Evolutionary conservation across 92 coral and sea anemone genomes (phyloP), one percentile per base, ranked within the genome.

Genomic region (Nematostella vectensis): DNA sequence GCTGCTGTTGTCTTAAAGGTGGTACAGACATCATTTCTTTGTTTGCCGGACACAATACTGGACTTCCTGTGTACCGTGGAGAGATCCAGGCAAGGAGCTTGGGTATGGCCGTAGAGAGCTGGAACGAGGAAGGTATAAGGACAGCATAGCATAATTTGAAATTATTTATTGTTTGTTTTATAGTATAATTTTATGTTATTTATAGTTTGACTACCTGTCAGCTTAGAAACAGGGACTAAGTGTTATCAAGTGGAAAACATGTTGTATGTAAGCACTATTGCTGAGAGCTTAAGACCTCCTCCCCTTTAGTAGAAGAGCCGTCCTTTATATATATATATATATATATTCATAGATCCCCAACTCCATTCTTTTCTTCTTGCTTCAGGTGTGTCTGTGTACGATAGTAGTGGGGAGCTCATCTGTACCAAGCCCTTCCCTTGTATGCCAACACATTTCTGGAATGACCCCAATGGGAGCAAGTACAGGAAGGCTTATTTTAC

Each of bases 81-180:
- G 97, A 89, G 69, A 89, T 89, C 68, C 97, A 89, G 64, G 63
- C 89, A 4, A 71, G 95, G 57, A 84, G 85, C 58, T 95, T 89
- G 47, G 97, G 97, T 47, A 89, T 89, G 97, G 97, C 97, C 17
- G 81, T 89, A 29, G 95, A 89, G 49, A 85, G 97, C 60, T 89
- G 97, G 97, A 59, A 70, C 37, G 74, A 67, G 25, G 70, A 89
- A 69, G 97, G 97, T 89, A 74, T 16, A 9, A 1, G 2, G 9
- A 8, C 9, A 36, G 42, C 42, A 8, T 15, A 36, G 42, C 15
- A n/a, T n/a, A n/a, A n/a, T n/a, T n/a, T n/a, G n/a, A n/a, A n/a
- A n/a, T n/a, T n/a, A n/a, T n/a, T n/a, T n/a, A n/a, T n/a, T n/a
- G n/a, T n/a, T n/a, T n/a, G n/a, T n/a, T n/a, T n/a, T n/a, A n/a